Percentiles rank a stretch among this genome's conserved stretches.
phyloP scores from a whole-genome alignment of 2,797 vertebrate species.

The Lacerta viridis region DNA sequence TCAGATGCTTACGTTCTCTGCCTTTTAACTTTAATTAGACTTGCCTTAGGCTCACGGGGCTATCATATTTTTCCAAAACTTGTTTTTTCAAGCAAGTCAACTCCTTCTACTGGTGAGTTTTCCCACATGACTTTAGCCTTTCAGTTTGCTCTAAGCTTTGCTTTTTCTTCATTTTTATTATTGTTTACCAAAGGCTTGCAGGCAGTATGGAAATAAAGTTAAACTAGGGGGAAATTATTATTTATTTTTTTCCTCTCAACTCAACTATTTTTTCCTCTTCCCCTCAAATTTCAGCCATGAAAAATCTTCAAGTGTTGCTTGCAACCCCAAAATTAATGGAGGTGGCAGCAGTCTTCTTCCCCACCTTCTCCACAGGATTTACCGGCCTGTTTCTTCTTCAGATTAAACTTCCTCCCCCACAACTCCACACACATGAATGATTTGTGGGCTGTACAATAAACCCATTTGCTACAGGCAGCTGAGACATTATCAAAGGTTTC shows the following conservation, averaged over 20 bases:
- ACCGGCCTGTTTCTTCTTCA: constrained; percentile 30
- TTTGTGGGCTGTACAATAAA: constrained; percentile 39
- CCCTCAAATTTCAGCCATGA: constrained; percentile 42
- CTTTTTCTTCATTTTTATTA: constrained; percentile 21
- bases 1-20: constrained; percentile 71
- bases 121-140: constrained; percentile 38
- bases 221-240: neutral
- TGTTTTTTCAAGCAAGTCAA: constrained; percentile 53
- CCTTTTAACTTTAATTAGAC: constrained; percentile 74
- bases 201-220: constrained; percentile 1
- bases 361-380: neutral
- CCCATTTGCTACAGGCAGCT: constrained; percentile 56
- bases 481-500: constrained; percentile 46
- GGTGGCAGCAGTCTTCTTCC: neutral
- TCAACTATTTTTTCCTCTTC: neutral
- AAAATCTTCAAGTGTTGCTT: constrained; percentile 25
- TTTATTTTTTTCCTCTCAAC: neutral
- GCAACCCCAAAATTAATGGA: constrained; percentile 25
- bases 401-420: neutral
- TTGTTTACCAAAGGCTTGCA: constrained; percentile 19
- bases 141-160: constrained; percentile 29
- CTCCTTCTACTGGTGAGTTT: constrained; percentile 26
- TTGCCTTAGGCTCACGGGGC: constrained; percentile 65
- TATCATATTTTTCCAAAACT: constrained; percentile 61
- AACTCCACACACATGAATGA: neutral